Base-by-base conservation (phyloP, 30 jellyfish, hydroid and myxozoan species). In the Turritopsis rubra region DNA sequence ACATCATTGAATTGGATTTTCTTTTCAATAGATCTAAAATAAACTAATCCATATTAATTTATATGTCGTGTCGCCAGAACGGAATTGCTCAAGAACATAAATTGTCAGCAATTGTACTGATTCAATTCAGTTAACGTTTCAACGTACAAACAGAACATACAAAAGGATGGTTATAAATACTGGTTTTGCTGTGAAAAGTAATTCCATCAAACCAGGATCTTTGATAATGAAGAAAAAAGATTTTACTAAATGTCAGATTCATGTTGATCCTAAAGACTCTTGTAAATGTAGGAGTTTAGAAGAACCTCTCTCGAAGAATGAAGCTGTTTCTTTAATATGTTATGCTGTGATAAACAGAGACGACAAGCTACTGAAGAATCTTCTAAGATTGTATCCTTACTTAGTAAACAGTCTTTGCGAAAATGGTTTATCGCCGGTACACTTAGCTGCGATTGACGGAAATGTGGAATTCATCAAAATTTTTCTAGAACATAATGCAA, bases 361-460 rank as follows among this genome's bases (percentile, higher is more conserved):
- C 60, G 13, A n/a, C 0, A 74, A 23, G 16, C 41, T 74, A 16
- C 23, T 74, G 23, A 26, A 74, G n/a, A 74, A 74, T 16, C 71
- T 74, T 23, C 27, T 74, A 29, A 16, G 26, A 29, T 21, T 16
- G 41, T 74, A 74, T 21, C 82, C 53, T n/a, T 1, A 23, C 1
- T 21, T n/a, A 4, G 82, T 74, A 19, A 74, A 74, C 82, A 41
- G 41, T 13, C 82, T 74, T 74, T 74, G 54, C 53, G 82, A 74
- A 22, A 41, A 74, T n/a, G 82, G 82, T 20, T 74, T 74, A 74
- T 23, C 82, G 13, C 82, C 82, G 13, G 28, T 74, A 4, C 82
- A 74, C 23, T 74, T 74, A 4, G 82, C 82, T 8, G 53, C 82
- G 9, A 74, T 74, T 9, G 82, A 74, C 23, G 82, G 82, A 23